Evolutionary conservation across 1,140 invertebrate genomes (phyloP), one percentile per base, ranked within the genome.

Genomic region (Steinernema feltiae): DNA sequence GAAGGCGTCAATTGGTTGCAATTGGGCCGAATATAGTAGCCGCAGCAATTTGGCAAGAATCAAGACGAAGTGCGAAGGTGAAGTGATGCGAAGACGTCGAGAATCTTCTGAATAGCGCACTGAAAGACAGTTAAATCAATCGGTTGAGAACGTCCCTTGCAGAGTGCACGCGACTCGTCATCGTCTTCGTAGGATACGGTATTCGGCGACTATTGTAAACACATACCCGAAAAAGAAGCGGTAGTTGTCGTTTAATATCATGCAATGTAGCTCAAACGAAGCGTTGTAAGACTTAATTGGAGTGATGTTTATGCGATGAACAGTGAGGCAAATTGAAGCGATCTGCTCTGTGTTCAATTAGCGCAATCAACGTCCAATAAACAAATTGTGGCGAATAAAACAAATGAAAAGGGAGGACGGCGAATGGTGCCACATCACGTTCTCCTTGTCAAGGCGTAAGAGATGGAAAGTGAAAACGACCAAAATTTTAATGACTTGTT

Each of bases 371-470:
- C 53, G 24, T 63, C 3, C 53, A 27, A 63, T 63, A 63, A 63
- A 63, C 53, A 63, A 63, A 63, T 63, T 63, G 53, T 3, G 24
- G 53, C 53, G 53, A 27, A 63, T 63, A 63, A 63, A 63, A 63
- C 24, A 63, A 63, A 63, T 63, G 53, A 63, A 63, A 63, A 15
- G 53, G 15, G 53, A 27, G 2, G 3, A 21, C 24, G 53, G 53
- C n/a, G n/a, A n/a, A n/a, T n/a, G n/a, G n/a, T n/a, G n/a, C n/a
- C n/a, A n/a, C n/a, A n/a, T n/a, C n/a, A n/a, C n/a, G n/a, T n/a
- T n/a, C n/a, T n/a, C n/a, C n/a, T n/a, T n/a, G 41, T n/a, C 53
- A 63, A 3, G 24, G 53, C 15, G 24, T 3, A 12, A 63, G 53
- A 63, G 24, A 63, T 7, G 53, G 24, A 63, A 63, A 63, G 7